A percentile compares a stretch with the other conserved stretches of the same genome.
Conservation (phyloP, 2,113 vertebrate species). For the Syngnathus floridae region DNA sequence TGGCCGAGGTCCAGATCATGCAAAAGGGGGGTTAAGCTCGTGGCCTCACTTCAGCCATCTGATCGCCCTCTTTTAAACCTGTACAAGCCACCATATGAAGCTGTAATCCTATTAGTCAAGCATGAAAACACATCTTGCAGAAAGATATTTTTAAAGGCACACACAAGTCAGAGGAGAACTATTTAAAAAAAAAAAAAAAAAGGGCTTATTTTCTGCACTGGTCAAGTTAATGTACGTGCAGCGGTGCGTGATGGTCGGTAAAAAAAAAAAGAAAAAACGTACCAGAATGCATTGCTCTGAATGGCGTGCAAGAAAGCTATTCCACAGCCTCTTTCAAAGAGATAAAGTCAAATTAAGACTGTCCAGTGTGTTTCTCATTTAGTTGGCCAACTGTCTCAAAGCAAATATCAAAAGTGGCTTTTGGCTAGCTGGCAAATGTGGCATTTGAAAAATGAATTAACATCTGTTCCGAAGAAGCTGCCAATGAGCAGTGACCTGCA, state of each 20-base stretch:
- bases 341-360: background rate
- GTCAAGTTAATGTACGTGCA: too few relatives aligned
- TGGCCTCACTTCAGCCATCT: slow-evolving; percentile 60
- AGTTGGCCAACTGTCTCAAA: background rate
- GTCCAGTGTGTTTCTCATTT: background rate
- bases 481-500: slow-evolving; percentile 24
- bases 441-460: slow-evolving; percentile 13
- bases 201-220: too few relatives aligned
- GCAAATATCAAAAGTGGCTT: background rate
- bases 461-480: slow-evolving; percentile 54
- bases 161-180: slow-evolving; percentile 8
- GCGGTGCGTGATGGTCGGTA: too few relatives aligned
- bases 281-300: too few relatives aligned
- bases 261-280: too few relatives aligned
- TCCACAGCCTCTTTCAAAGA: background rate
- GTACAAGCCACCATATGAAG: slow-evolving; percentile 24
- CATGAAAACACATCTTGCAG: slow-evolving; percentile 21
- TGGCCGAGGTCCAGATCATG: slow-evolving; percentile 48
- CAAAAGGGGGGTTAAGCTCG: slow-evolving; percentile 43
- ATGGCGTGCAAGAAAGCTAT: too few relatives aligned
- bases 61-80: slow-evolving; percentile 46
- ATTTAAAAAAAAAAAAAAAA: background rate
- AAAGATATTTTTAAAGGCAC: background rate
- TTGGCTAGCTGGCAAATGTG: background rate
- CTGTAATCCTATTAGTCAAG: slow-evolving; percentile 63